A percentile compares a stretch with the other conserved stretches of the same genome.
Evolutionary conservation across 2,113 vertebrate genomes (phyloP).

Genomic region (Brevimyrus niger): DNA sequence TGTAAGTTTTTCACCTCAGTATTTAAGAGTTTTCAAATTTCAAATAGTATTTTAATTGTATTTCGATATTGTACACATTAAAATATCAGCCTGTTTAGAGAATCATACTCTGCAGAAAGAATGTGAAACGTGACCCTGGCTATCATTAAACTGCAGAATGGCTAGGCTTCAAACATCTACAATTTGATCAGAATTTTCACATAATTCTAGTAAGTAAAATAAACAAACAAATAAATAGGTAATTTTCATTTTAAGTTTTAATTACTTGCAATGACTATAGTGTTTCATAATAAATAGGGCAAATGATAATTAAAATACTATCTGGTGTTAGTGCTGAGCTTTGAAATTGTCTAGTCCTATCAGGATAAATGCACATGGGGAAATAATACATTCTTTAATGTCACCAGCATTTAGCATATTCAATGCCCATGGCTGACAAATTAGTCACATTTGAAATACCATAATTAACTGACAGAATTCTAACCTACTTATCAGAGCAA

Average conservation of each 20-base stretch:
- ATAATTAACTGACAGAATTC: slow-evolving; percentile 68
- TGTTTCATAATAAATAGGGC: slow-evolving; percentile 34
- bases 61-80: not conserved
- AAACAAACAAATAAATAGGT: slow-evolving; percentile 40
- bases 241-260: slow-evolving; percentile 42
- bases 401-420: slow-evolving; percentile 53
- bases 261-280: slow-evolving; percentile 29
- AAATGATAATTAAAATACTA: slow-evolving; percentile 35
- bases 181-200: slow-evolving; percentile 38
- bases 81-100: not conserved
- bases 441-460: slow-evolving; percentile 66
- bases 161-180: slow-evolving; percentile 1
- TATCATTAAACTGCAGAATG: not conserved
- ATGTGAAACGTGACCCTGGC: not conserved
- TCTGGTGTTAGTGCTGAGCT: slow-evolving; percentile 30
- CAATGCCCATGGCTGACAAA: slow-evolving; percentile 56
- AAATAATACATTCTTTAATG: slow-evolving; percentile 27
- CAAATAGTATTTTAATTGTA: not conserved
- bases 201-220: slow-evolving; percentile 17
- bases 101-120: not conserved
- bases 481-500: slow-evolving; percentile 59
- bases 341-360: slow-evolving; percentile 38
- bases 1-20: not conserved
- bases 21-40: not conserved
- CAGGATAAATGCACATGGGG: slow-evolving; percentile 28